A percentile compares a stretch with the other conserved stretches of the same genome.
Conservation (phyloP, 53 echinoderm and acorn worm genomes). For the Temnopleurus reevesii region DNA sequence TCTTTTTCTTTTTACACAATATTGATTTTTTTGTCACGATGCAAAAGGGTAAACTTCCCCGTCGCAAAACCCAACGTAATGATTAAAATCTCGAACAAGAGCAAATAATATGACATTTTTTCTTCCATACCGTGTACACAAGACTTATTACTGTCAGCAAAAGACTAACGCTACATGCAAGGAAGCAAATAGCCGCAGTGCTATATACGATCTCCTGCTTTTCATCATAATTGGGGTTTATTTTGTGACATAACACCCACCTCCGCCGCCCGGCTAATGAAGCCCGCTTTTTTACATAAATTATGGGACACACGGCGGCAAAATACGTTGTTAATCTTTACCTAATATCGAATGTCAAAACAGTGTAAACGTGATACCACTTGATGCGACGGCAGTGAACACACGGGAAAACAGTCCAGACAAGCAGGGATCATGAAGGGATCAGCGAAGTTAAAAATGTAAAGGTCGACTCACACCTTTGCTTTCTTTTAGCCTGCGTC, state of each 20-base stretch:
- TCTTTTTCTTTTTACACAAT: not conserved
- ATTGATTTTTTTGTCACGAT: too few relatives aligned
- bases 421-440: not conserved
- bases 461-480: too few relatives aligned
- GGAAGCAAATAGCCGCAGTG: constrained; percentile 27
- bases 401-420: not conserved
- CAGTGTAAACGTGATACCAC: not conserved
- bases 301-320: not conserved
- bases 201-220: constrained; percentile 1
- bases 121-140: not conserved
- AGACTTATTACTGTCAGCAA: not conserved
- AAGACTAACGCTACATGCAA: not conserved
- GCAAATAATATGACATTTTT: too few relatives aligned
- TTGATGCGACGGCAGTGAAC: not conserved
- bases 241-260: constrained; percentile 36
- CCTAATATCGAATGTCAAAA: constrained; percentile 27
- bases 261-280: not conserved
- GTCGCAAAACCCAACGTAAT: too few relatives aligned
- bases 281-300: constrained; percentile 23
- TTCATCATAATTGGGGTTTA: constrained; percentile 33
- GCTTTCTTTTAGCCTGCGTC: too few relatives aligned
- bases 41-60: too few relatives aligned
- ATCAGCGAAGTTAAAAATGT: too few relatives aligned
- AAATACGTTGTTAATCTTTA: constrained; percentile 18
- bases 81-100: too few relatives aligned